Evolutionary conservation across 2,113 vertebrate genomes (phyloP), one percentile per base, ranked within the genome.

Genomic region (Rhagologus leucostigma): DNA sequence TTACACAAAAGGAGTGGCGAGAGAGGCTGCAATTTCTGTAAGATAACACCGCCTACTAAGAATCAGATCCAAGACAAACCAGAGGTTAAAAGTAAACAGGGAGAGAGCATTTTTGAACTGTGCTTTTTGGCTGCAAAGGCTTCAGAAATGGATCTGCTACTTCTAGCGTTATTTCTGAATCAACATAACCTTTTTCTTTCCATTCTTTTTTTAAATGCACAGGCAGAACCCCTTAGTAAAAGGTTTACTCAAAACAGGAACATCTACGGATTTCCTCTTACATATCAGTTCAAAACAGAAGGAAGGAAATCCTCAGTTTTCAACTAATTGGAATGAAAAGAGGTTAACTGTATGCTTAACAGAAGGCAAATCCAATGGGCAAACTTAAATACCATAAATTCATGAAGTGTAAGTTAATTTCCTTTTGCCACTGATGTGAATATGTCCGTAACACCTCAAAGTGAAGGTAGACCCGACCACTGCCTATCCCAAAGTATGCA

Each of bases 221-320:
- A 89, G 84, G 87, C 60, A 88, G 59, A 73, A 64, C 63, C 90
- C 93, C 87, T 95, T 64, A 94, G 79, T 79, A 94, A 93, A 94
- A 91, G 96, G 96, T 94, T 97, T 96, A 97, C 98, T 93, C 95
- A 98, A 98, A 97, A 98, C 98, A 98, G 98, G 98, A 98, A 99
- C 97, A 84, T 93, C 93, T 96, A 97, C 98, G 97, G 98, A 99
- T 99, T 98, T 99, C 98, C 98, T 98, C 95, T 97, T 96, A 97
- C 97, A 44, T 98, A 98, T 98, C 97, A 98, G 98, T 98, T 97
- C 96, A 93, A 97, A 97, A 97, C 98, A 98, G 98, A 98, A 97
- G 98, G 98, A 98, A 98, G 98, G 98, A 98, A 98, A 98, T 97
- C 96, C 97, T 97, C 96, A 97, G 96, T 96, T 97, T 96, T 95